Evolutionary conservation across 2,888 invertebrate genomes (phyloP).

Genomic region (Heteromyza rotundicornis): DNA sequence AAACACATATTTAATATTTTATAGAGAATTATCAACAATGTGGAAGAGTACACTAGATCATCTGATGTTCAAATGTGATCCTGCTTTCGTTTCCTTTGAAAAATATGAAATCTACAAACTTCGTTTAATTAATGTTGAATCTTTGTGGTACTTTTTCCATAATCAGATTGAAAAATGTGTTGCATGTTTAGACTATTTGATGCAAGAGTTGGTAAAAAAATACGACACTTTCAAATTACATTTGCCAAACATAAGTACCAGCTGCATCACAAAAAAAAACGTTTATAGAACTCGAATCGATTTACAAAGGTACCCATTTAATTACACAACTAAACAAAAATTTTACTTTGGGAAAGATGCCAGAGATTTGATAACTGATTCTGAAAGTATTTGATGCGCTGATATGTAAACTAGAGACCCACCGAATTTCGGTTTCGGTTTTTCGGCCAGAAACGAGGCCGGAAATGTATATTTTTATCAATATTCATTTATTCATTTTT

Average conservation of each 20-base stretch:
- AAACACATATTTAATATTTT: too few relatives aligned
- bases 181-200: neutral
- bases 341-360: too few relatives aligned
- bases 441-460: too few relatives aligned
- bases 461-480: too few relatives aligned
- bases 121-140: neutral
- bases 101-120: neutral
- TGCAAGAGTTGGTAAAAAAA: neutral
- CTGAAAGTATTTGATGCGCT: too few relatives aligned
- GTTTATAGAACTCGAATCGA: neutral
- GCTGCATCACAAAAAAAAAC: neutral
- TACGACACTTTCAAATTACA: neutral
- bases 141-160: neutral
- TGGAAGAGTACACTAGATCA: neutral
- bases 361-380: too few relatives aligned
- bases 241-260: neutral
- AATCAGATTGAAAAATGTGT: neutral
- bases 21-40: neutral
- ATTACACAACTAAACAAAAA: too few relatives aligned
- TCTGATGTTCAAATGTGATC: neutral
- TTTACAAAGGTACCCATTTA: neutral
- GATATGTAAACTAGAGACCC: too few relatives aligned
- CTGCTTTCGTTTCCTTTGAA: neutral
- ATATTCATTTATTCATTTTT: too few relatives aligned
- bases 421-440: too few relatives aligned